phyloP scores from a whole-genome alignment of 1,140 invertebrate genomes.

The Drosophila cardini region DNA sequence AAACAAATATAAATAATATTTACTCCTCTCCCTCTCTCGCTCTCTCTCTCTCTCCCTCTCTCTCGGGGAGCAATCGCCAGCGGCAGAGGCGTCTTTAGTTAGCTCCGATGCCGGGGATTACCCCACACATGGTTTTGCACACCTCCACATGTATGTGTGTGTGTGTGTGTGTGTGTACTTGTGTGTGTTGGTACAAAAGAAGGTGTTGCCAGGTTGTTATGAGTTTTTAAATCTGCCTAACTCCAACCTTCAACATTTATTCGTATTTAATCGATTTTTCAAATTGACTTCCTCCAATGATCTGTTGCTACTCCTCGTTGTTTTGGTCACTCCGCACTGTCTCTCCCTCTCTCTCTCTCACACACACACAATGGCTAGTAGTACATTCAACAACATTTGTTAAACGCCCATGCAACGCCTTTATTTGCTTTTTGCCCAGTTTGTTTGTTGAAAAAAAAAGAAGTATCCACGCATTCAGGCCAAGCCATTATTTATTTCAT shows the following conservation, averaged over 20 bases:
- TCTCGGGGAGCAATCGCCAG: slow-evolving; percentile 47
- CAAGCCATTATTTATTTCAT: slow-evolving; percentile 14
- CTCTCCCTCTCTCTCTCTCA: no score
- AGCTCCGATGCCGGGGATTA: slow-evolving; percentile 19
- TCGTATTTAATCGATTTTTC: slow-evolving; percentile 82
- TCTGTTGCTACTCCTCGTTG: slow-evolving; percentile 24
- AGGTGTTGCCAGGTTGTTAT: slow-evolving; percentile 82
- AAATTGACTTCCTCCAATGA: slow-evolving; percentile 66
- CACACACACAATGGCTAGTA: slow-evolving; percentile 59
- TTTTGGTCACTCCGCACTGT: slow-evolving; percentile 10
- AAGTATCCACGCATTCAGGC: slow-evolving; percentile 23
- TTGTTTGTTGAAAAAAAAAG: slow-evolving; percentile 35
- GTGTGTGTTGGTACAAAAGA: slow-evolving; percentile 38
- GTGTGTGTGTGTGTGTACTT: no score
- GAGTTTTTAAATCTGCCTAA: slow-evolving; percentile 81
- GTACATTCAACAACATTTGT: slow-evolving; percentile 66
- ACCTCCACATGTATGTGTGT: slow-evolving; percentile 50
- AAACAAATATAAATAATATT: slow-evolving; percentile 81
- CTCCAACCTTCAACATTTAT: slow-evolving; percentile 75
- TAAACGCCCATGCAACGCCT: slow-evolving; percentile 73
- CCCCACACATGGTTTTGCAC: slow-evolving; percentile 78
- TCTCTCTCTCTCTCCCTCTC: no score
- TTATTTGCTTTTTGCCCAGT: slow-evolving; percentile 63
- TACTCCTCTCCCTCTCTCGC: slow-evolving; percentile 22
- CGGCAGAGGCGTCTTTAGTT: slow-evolving; percentile 37